These are phyloP conservation scores for Polymixis flavicincta DNA, from an alignment of 2,888 invertebrate genomes.

Conservation along the genomic window DNA sequence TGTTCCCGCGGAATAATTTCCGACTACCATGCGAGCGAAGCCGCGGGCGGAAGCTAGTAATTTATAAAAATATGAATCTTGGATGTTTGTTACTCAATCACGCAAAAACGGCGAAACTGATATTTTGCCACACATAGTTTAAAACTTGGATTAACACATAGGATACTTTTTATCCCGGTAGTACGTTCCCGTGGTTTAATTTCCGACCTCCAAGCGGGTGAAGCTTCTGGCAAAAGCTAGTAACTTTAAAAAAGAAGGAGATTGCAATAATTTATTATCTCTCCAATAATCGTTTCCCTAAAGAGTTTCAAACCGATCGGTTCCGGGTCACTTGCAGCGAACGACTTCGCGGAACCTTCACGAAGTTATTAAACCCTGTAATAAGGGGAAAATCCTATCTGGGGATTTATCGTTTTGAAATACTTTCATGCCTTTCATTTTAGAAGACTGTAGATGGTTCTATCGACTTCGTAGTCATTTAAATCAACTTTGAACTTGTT, in stretches of 20 bases:
- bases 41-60: no score
- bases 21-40: no score
- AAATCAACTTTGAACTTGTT: not conserved
- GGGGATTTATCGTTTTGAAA: conserved; percentile 13
- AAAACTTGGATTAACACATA: no score
- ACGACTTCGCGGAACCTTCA: conserved; percentile 21
- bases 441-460: not conserved
- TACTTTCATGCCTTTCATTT: conserved; percentile 6
- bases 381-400: conserved; percentile 3
- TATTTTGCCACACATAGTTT: no score
- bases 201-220: no score
- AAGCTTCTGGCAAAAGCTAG: no score
- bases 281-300: conserved; percentile 15
- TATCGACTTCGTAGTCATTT: not conserved
- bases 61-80: no score
- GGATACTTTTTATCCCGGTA: no score
- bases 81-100: no score
- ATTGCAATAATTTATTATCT: conserved; percentile 27
- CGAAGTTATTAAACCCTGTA: conserved; percentile 37
- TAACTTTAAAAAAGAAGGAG: not conserved
- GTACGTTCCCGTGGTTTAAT: no score
- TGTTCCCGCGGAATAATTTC: no score
- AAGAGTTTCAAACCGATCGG: conserved; percentile 43
- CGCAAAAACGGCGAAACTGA: no score
- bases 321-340: conserved; percentile 34